Evolutionary conservation across 2,113 vertebrate genomes (phyloP).

Genomic region (Chlamydotis undulata): DNA sequence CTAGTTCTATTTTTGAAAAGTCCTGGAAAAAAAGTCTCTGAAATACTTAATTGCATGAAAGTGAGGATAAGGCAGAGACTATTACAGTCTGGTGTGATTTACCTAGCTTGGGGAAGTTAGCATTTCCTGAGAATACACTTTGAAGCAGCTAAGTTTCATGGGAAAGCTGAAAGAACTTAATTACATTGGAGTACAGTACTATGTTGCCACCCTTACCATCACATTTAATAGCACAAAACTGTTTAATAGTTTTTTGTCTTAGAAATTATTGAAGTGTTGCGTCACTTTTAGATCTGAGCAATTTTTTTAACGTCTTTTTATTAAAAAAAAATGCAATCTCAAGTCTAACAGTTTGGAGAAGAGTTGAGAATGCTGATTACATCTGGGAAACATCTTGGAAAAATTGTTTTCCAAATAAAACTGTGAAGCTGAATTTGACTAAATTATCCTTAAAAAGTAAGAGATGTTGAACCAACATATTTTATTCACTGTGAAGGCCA

Average conservation of each 20-base stretch:
- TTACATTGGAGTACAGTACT: background rate
- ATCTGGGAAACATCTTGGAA: background rate
- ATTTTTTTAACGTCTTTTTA: background rate
- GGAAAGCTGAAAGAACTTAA: conserved; percentile 46
- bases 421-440: background rate
- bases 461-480: background rate
- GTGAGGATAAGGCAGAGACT: background rate
- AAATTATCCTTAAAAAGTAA: background rate
- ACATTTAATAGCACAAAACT: conserved; percentile 7
- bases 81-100: background rate
- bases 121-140: background rate
- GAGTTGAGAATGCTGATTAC: background rate
- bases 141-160: background rate
- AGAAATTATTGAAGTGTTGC: background rate
- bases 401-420: background rate
- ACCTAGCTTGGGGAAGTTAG: background rate
- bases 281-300: background rate
- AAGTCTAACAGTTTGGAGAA: background rate
- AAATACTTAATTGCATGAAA: background rate
- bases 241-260: background rate
- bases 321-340: background rate
- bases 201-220: background rate
- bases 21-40: background rate
- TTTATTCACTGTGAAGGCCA: background rate
- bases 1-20: background rate